Base-by-base conservation (phyloP, 2,113 vertebrate species). In the Hyaena hyaena region DNA sequence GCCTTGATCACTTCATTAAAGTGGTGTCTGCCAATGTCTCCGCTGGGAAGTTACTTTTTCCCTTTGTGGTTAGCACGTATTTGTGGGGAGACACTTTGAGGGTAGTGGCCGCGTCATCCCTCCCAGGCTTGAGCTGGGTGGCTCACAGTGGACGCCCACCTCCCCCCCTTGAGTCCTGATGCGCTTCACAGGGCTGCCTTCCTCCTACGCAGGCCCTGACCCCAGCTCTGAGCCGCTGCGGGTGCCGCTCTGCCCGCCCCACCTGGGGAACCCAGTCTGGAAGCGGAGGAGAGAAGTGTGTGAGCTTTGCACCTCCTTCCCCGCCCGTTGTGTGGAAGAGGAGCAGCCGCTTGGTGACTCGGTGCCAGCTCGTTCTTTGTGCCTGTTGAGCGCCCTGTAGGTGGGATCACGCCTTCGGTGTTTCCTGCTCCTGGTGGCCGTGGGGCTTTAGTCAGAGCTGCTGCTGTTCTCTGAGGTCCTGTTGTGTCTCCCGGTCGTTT, bases 341-440 rank as follows among this genome's bases (percentile, higher is more conserved):
- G 1, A 11, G 0, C 10, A 1, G 0, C n/a, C 31, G 21, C 45
- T 1, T 26, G 1, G 7, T 33, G 24, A 4, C 31, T 3, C 7
- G 11, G 35, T 26, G 8, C 31, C 39, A 3, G 50, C 19, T 43
- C 53, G 1, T 19, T 1, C 39, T 24, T 2, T 21, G 2, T 10
- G 5, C 4, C 53, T 33, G 0, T 0, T 0, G 2, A 7, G 88
- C 7, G 1, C 12, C 1, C 77, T 15, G 0, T 6, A 0, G 45
- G 5, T 7, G 23, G 66, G 31, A 8, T 63, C 66, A 0, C 9
- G 31, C 28, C 0, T 7, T 28, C 21, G 23, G 5, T 14, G 39
- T 39, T 14, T 12, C 12, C 50, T 21, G 21, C 39, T 33, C 24
- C 19, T 3, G 10, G 17, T 8, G 39, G 12, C 71, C 3, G 0